Evolutionary conservation across 2,888 invertebrate genomes (phyloP).

Genomic region (Caenorhabditis japonica): DNA sequence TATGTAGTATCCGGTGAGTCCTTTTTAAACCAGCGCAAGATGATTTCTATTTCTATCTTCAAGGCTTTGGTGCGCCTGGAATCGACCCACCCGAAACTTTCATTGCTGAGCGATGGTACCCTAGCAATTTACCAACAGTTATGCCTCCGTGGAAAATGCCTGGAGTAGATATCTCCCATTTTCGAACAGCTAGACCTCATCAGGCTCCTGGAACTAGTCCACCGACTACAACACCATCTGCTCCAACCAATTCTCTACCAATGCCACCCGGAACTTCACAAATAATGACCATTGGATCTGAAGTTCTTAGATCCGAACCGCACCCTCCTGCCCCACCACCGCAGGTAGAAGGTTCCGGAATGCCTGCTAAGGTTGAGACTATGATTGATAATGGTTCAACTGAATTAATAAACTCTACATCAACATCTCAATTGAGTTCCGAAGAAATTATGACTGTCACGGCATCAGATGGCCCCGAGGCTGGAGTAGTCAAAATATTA

Average conservation of each 20-base stretch:
- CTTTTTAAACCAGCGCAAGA: too few species aligned
- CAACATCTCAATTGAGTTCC: slow-evolving; percentile 8
- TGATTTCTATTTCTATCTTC: too few species aligned
- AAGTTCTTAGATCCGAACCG: slow-evolving; percentile 14
- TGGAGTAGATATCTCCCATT: slow-evolving; percentile 52
- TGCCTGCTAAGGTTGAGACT: slow-evolving; percentile 12
- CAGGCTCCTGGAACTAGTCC: slow-evolving; percentile 32
- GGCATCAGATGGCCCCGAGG: slow-evolving; percentile 17
- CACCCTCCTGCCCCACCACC: slow-evolving; percentile 43
- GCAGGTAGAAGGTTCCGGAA: slow-evolving; percentile 9
- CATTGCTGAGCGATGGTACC: slow-evolving; percentile 61
- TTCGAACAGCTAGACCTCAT: slow-evolving; percentile 53
- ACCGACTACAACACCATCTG: slow-evolving; percentile 29
- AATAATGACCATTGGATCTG: neutral
- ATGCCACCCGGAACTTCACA: slow-evolving; percentile 44
- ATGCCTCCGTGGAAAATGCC: slow-evolving; percentile 62
- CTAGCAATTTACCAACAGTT: slow-evolving; percentile 60
- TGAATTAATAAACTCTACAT: neutral
- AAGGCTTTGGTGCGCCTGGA: slow-evolving; percentile 59
- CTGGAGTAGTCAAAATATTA: slow-evolving; percentile 42
- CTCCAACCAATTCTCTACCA: slow-evolving; percentile 39
- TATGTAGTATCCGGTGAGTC: neutral
- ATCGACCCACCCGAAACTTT: slow-evolving; percentile 56
- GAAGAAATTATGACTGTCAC: slow-evolving; percentile 45
- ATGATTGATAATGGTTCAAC: neutral